These are phyloP conservation scores for Albula goreensis DNA, from an alignment of 2,113 vertebrate species.

Conservation along the genomic window DNA sequence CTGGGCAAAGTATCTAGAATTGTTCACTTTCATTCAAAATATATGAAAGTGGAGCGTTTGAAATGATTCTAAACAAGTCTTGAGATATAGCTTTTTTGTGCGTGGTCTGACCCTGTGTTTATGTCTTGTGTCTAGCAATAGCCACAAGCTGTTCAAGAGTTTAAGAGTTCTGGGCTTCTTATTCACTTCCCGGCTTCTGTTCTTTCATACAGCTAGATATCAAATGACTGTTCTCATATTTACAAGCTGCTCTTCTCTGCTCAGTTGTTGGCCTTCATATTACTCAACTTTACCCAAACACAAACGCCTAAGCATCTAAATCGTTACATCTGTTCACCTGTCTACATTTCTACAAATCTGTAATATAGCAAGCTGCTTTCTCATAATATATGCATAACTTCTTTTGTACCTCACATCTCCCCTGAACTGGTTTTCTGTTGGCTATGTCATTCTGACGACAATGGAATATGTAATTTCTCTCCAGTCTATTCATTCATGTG, in stretches of 20 bases:
- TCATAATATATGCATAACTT: no score
- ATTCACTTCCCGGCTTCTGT: background rate
- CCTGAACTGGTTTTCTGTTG: no score
- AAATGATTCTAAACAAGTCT: background rate
- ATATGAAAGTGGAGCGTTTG: no score
- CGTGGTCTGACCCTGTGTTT: background rate
- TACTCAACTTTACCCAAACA: background rate
- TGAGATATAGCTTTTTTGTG: constrained; percentile 8
- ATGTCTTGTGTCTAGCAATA: background rate
- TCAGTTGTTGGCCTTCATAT: background rate
- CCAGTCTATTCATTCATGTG: background rate
- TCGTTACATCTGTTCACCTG: background rate
- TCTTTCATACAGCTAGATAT: background rate
- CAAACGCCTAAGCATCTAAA: background rate
- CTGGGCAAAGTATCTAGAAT: no score
- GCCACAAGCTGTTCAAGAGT: no score
- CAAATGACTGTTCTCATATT: background rate
- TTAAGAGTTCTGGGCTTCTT: no score
- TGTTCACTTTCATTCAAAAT: no score
- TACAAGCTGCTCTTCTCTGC: no score
- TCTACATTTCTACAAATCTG: background rate
- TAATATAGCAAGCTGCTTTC: no score
- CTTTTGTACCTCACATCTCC: no score
- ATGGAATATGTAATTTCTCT: background rate
- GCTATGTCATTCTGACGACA: no score